phyloP scores from a whole-genome alignment of 2,888 invertebrate genomes.

The Onchidella celtica region DNA sequence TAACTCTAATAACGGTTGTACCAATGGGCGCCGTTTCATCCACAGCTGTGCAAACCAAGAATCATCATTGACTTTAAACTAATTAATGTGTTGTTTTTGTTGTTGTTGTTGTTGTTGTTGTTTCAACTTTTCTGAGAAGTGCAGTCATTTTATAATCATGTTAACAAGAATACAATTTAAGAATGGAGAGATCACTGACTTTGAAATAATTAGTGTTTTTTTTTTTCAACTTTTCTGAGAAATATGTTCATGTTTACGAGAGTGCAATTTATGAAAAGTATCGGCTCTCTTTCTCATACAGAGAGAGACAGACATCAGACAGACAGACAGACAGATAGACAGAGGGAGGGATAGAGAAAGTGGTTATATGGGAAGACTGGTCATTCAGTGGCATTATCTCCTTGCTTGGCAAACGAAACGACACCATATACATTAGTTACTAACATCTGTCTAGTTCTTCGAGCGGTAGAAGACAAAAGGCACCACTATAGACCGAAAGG shows the following conservation, averaged over 20 bases:
- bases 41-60: slow-evolving; percentile 49
- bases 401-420: too few relatives aligned
- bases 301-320: too few relatives aligned
- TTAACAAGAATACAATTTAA: not conserved
- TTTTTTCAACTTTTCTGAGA: not conserved
- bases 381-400: too few relatives aligned
- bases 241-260: too few relatives aligned
- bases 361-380: too few relatives aligned
- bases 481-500: too few relatives aligned
- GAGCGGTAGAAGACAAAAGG: too few relatives aligned
- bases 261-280: too few relatives aligned
- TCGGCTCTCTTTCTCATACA: too few relatives aligned
- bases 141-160: not conserved
- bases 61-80: not conserved
- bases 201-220: not conserved
- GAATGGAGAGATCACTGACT: not conserved
- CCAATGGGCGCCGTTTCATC: slow-evolving; percentile 59
- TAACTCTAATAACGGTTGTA: slow-evolving; percentile 53
- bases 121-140: not conserved
- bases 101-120: not conserved
- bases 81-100: not conserved
- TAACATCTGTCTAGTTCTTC: too few relatives aligned
- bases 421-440: too few relatives aligned
- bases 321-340: too few relatives aligned
- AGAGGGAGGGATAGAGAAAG: not conserved